Percentiles rank a stretch among this genome's conserved stretches.
phyloP scores from a whole-genome alignment of 2,888 invertebrate genomes.

The Drosophila greeni region DNA sequence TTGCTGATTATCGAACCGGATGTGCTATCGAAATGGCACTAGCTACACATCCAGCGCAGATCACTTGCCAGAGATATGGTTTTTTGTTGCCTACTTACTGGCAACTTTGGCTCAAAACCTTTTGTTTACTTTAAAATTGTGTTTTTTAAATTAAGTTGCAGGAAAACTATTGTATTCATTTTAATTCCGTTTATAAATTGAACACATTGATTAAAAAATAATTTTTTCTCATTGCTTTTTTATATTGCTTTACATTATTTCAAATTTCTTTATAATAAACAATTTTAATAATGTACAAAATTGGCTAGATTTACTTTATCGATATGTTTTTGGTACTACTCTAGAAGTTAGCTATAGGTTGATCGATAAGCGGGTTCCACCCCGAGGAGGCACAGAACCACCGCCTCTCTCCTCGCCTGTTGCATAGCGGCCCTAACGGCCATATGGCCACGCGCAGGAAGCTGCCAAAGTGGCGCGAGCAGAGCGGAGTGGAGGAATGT shows the following conservation, averaged over 20 bases:
- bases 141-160: neutral
- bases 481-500: neutral
- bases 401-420: conserved; percentile 24
- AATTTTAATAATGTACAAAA: neutral
- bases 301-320: neutral
- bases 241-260: neutral
- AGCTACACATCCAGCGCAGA: no score
- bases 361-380: conserved; percentile 18
- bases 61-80: neutral
- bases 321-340: neutral
- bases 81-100: neutral
- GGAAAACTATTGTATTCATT: neutral
- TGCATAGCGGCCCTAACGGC: conserved; percentile 32
- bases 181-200: neutral
- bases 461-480: conserved; percentile 40
- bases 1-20: conserved; percentile 8
- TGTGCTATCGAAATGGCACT: neutral
- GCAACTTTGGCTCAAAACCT: neutral
- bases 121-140: neutral
- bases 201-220: neutral
- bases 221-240: neutral
- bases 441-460: conserved; percentile 49
- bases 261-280: neutral
- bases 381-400: conserved; percentile 1
- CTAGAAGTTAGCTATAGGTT: neutral